Percentiles rank a stretch among this genome's conserved stretches.
phyloP scores from a whole-genome alignment of 2,888 invertebrate species.

The Xylophagus ater region DNA sequence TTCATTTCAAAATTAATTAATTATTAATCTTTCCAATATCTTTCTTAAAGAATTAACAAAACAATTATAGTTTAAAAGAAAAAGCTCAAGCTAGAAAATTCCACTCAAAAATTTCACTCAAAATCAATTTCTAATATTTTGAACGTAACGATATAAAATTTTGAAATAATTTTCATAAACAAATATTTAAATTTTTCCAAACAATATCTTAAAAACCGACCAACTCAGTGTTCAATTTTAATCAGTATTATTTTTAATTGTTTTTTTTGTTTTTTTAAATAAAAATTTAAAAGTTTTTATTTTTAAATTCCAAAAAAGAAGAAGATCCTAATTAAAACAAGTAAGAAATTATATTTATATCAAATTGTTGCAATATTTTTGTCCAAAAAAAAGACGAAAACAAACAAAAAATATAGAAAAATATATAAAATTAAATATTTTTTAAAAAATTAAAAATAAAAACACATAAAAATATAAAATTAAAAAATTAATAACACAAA shows the following conservation, averaged over 20 bases:
- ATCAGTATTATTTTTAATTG: conserved; percentile 17
- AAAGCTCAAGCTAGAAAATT: too few species aligned
- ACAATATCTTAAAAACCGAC: too few species aligned
- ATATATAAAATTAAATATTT: not conserved
- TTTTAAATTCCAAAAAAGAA: not conserved
- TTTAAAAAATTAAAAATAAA: too few species aligned
- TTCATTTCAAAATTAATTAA: not conserved
- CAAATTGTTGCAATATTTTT: not conserved
- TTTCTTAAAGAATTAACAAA: too few species aligned
- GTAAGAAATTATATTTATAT: conserved; percentile 10
- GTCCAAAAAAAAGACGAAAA: not conserved
- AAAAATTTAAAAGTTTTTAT: not conserved
- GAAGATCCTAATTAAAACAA: not conserved
- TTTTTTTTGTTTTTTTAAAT: conserved; percentile 4
- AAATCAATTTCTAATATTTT: too few species aligned
- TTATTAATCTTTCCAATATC: too few species aligned
- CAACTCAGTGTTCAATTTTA: conserved; percentile 16
- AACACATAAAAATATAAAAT: not conserved
- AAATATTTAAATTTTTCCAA: too few species aligned
- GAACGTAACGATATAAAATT: too few species aligned
- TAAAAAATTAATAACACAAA: not conserved
- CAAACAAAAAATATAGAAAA: too few species aligned
- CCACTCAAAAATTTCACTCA: too few species aligned
- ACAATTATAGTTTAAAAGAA: too few species aligned
- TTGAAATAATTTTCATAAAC: too few species aligned